A percentile compares a stretch with the other conserved stretches of the same genome.
Evolutionary conservation across 2,113 vertebrate species (phyloP).

Genomic region (Ptilonorhynchus violaceus): DNA sequence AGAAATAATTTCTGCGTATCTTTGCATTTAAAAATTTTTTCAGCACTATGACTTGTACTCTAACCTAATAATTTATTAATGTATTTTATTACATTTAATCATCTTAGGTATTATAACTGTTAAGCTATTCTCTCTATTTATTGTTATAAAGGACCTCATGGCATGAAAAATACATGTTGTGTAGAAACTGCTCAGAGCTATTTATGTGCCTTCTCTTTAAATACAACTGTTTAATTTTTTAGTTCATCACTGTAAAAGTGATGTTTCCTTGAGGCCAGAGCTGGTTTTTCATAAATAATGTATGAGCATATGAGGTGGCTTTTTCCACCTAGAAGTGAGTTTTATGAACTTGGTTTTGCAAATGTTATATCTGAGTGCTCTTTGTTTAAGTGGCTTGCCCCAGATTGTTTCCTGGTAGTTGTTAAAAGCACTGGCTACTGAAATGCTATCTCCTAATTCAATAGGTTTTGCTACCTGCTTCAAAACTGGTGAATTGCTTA

Average conservation of each 20-base stretch:
- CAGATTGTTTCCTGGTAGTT: background rate
- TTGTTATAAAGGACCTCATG: background rate
- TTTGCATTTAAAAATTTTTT: background rate
- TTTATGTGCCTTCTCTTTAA: background rate
- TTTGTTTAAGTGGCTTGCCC: background rate
- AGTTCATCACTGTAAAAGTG: background rate
- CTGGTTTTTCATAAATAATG: background rate
- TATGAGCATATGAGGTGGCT: background rate
- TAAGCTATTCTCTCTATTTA: background rate
- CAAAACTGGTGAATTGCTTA: background rate
- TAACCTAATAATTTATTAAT: background rate
- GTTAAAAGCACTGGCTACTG: background rate
- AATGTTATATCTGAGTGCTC: background rate
- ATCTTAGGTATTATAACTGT: background rate
- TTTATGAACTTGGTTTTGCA: background rate
- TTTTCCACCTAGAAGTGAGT: background rate
- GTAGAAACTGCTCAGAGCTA: background rate
- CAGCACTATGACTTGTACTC: background rate
- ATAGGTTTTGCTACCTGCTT: background rate
- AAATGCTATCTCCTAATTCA: background rate
- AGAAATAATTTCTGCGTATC: background rate
- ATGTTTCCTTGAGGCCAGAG: background rate
- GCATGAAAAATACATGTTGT: background rate
- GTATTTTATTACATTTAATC: background rate
- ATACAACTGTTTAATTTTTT: constrained; percentile 13